Percentiles rank a stretch among this genome's conserved stretches.
Conservation (phyloP, 1,140 invertebrate genomes). For the Whitmania pigra region DNA sequence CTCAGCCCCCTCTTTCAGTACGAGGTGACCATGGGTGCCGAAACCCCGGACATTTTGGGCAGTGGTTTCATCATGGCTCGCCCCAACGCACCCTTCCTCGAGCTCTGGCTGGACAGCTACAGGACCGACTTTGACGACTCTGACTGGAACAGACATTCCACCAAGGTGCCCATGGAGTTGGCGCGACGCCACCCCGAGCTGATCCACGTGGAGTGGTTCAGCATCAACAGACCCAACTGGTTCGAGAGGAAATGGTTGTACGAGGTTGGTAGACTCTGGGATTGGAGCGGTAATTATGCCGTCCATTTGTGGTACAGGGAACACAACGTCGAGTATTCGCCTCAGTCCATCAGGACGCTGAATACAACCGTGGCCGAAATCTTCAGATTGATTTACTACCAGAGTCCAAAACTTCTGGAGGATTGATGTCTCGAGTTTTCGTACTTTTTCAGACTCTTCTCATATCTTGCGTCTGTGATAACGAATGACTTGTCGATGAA, state of each 20-base stretch:
- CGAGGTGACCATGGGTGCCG: conserved; percentile 22
- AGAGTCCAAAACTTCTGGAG: too few species aligned
- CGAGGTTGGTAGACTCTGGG: conserved; percentile 18
- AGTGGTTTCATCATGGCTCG: conserved; percentile 22
- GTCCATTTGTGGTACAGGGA: conserved; percentile 25
- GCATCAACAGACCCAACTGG: conserved; percentile 23
- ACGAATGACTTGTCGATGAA: too few species aligned
- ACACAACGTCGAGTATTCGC: conserved; percentile 18
- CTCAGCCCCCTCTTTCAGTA: conserved; percentile 19
- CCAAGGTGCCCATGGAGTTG: conserved; percentile 16
- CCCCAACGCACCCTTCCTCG: conserved; percentile 17
- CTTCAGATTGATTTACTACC: too few species aligned
- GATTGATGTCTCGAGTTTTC: too few species aligned
- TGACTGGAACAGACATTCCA: conserved; percentile 23
- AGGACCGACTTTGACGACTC: conserved; percentile 19
- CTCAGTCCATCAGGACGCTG: conserved; percentile 16
- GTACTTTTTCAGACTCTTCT: too few species aligned
- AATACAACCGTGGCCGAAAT: conserved; percentile 23
- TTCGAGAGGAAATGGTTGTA: conserved; percentile 22
- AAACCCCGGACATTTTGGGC: conserved; percentile 21
- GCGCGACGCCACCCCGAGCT: conserved; percentile 17
- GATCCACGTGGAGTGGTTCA: conserved; percentile 24
- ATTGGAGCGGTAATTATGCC: conserved; percentile 24
- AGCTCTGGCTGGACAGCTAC: conserved; percentile 22
- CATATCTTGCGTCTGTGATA: too few species aligned